A percentile compares a stretch with the other conserved stretches of the same genome.
phyloP scores from a whole-genome alignment of 2,113 vertebrate species.

The human region DNA sequence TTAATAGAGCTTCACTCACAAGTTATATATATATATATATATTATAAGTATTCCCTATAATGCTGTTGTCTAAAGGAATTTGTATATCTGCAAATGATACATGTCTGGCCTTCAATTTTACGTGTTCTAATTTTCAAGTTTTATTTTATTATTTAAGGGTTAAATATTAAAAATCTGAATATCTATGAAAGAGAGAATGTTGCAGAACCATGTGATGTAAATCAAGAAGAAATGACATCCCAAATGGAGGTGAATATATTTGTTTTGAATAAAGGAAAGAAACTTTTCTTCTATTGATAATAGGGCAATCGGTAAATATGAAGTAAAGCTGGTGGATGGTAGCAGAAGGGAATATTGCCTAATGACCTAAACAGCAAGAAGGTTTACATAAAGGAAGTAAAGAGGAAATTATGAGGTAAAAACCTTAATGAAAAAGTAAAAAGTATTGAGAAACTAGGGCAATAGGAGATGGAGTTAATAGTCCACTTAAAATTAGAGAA shows the following conservation, averaged over 20 bases:
- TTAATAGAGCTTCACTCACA: not conserved
- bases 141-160: not conserved
- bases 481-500: not conserved
- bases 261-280: not conserved
- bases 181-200: not conserved
- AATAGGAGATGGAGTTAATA: not conserved
- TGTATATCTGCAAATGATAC: not conserved
- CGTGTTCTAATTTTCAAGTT: not conserved
- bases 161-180: not conserved
- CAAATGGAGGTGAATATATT: not conserved
- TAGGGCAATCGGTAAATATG: not conserved
- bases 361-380: not conserved
- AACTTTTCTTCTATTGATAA: not conserved
- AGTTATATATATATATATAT: not conserved
- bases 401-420: not conserved
- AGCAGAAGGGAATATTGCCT: not conserved
- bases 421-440: not conserved
- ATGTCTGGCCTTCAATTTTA: not conserved
- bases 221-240: not conserved
- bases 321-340: not conserved
- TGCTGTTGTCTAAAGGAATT: not conserved
- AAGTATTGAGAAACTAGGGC: not conserved
- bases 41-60: not conserved
- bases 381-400: not conserved
- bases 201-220: not conserved